Percentiles rank a stretch among this genome's conserved stretches.
phyloP scores from a whole-genome alignment of 2,113 vertebrate species.

The Apodemus sylvaticus region DNA sequence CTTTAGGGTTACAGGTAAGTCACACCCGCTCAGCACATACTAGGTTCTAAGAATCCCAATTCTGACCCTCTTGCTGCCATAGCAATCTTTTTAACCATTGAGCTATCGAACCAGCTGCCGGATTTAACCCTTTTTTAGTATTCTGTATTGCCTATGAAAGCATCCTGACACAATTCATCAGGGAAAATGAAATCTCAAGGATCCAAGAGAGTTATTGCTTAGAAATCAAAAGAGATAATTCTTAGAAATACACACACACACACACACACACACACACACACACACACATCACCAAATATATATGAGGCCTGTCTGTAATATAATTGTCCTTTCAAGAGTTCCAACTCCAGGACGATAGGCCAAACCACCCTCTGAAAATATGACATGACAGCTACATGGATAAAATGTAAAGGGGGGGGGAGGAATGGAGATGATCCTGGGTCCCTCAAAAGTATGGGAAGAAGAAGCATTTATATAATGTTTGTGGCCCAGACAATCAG shows the following conservation, averaged over 20 bases:
- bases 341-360: not conserved
- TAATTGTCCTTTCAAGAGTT: not conserved
- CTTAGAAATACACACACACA: not conserved
- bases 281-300: not conserved
- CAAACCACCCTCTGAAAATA: not conserved
- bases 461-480: constrained; percentile 56
- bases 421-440: constrained; percentile 32
- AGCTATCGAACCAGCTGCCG: too few species aligned
- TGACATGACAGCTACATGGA: not conserved
- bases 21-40: not conserved
- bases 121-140: not conserved
- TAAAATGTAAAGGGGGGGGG: not conserved
- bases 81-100: not conserved
- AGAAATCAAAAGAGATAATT: too few species aligned
- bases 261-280: not conserved
- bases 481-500: constrained; percentile 59
- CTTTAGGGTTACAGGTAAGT: not conserved
- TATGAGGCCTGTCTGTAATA: not conserved
- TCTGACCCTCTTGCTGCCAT: not conserved
- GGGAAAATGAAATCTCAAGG: not conserved
- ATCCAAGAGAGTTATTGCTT: constrained; percentile 40
- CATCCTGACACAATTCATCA: not conserved
- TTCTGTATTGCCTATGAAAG: not conserved
- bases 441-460: constrained; percentile 38
- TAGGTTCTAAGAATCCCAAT: not conserved